Evolutionary conservation across 2,113 vertebrate species (phyloP).

Genomic region (Crotalus horridus): DNA sequence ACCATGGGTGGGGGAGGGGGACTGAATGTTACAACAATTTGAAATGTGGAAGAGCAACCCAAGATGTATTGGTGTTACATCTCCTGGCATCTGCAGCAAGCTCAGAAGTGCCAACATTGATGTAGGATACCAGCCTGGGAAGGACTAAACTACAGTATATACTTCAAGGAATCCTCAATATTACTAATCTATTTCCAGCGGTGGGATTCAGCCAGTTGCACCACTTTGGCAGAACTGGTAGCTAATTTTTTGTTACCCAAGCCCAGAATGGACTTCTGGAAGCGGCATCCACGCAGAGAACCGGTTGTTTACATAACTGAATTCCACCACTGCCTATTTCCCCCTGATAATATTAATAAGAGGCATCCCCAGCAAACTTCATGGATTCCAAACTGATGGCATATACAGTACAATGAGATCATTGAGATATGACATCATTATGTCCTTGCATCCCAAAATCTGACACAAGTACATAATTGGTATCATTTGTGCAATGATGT

Average conservation of each 20-base stretch:
- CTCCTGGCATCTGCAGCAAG: background rate
- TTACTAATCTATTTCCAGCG: background rate
- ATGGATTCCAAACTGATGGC: background rate
- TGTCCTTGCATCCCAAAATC: background rate
- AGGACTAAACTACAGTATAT: background rate
- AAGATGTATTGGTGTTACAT: background rate
- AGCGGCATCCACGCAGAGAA: too few species aligned
- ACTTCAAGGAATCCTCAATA: background rate
- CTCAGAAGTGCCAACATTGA: background rate
- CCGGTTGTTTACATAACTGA: too few species aligned
- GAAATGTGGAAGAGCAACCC: background rate
- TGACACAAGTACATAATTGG: background rate
- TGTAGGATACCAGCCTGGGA: background rate
- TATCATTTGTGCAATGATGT: background rate
- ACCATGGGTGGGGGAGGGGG: too few species aligned
- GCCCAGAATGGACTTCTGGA: too few species aligned
- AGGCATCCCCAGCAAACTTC: background rate
- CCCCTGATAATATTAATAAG: background rate
- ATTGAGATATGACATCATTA: background rate
- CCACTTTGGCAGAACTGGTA: too few species aligned
- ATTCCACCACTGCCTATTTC: too few species aligned
- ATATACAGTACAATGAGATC: background rate
- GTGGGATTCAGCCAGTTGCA: too few species aligned
- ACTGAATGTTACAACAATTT: background rate
- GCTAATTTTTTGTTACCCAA: too few species aligned